Percentiles rank a stretch among this genome's conserved stretches.
Conservation (phyloP, 2,797 vertebrate genomes). For the Podarcis siculus region DNA sequence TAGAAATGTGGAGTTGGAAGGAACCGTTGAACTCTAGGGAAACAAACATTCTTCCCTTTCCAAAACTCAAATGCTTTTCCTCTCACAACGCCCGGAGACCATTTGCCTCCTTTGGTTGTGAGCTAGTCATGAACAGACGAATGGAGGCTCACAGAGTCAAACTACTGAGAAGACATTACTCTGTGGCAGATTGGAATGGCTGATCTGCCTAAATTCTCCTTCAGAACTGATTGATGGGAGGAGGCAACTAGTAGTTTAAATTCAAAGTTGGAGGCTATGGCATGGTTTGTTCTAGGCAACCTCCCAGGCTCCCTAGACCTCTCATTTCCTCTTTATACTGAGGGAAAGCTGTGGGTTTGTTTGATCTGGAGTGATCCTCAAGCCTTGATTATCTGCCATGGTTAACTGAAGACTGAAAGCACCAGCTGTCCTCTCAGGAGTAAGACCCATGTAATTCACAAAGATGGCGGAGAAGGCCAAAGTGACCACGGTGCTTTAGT, state of each 20-base stretch:
- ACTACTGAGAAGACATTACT: neutral
- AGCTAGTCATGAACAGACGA: neutral
- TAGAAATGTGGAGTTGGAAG: too few relatives aligned
- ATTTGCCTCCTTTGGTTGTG: neutral
- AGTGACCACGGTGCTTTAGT: neutral
- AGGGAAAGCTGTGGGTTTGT: neutral
- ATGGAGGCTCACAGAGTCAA: neutral
- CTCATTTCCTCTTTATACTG: neutral
- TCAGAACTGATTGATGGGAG: neutral
- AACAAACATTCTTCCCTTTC: neutral
- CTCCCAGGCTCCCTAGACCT: neutral
- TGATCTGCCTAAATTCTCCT: neutral
- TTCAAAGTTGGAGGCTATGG: neutral
- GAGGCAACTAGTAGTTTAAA: neutral
- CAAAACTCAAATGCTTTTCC: neutral
- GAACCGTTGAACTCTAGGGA: neutral
- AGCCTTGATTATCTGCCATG: neutral
- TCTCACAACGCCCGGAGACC: neutral
- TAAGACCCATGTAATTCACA: neutral
- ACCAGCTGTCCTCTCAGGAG: neutral
- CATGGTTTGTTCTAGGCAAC: neutral
- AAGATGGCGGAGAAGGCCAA: neutral
- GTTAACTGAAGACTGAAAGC: conserved; percentile 7
- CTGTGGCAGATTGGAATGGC: neutral
- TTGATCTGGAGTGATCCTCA: neutral